phyloP scores from a whole-genome alignment of 2,113 vertebrate species.

The Pteropus alecto region DNA sequence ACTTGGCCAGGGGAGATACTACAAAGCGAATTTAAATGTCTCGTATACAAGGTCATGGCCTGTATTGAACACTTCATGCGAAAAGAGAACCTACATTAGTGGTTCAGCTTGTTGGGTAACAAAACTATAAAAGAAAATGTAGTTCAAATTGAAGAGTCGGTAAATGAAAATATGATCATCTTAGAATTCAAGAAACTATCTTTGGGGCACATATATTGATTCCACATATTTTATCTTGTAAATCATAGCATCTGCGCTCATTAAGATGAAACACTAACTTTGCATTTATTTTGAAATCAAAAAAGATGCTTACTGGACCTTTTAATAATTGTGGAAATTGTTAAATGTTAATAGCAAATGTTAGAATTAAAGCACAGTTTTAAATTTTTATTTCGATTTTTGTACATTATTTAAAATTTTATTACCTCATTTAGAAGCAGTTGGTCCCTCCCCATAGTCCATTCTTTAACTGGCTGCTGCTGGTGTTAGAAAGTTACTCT shows the following conservation, averaged over 20 bases:
- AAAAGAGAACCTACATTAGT: not conserved
- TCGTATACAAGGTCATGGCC: not conserved
- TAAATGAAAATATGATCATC: not conserved
- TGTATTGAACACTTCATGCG: not conserved
- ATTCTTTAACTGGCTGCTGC: not conserved
- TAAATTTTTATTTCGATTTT: not conserved
- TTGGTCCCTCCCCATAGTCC: not conserved
- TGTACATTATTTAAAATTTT: not conserved
- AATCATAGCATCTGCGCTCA: not conserved
- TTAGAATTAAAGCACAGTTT: not conserved
- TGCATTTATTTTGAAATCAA: not conserved
- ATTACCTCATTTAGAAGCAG: not conserved
- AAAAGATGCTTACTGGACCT: not conserved
- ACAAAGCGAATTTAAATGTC: not conserved
- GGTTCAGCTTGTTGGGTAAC: not conserved
- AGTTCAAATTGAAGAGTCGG: not conserved
- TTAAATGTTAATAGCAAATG: not conserved
- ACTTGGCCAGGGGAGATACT: not conserved
- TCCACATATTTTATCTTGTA: not conserved
- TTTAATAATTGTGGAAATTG: not conserved
- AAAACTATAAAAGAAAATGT: not conserved
- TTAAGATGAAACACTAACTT: constrained; percentile 16
- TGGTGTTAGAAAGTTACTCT: not conserved
- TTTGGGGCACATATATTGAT: not conserved
- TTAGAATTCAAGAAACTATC: not conserved